Evolutionary conservation across 92 coral and sea anemone genomes (phyloP).

Genomic region (Metridium senile): DNA sequence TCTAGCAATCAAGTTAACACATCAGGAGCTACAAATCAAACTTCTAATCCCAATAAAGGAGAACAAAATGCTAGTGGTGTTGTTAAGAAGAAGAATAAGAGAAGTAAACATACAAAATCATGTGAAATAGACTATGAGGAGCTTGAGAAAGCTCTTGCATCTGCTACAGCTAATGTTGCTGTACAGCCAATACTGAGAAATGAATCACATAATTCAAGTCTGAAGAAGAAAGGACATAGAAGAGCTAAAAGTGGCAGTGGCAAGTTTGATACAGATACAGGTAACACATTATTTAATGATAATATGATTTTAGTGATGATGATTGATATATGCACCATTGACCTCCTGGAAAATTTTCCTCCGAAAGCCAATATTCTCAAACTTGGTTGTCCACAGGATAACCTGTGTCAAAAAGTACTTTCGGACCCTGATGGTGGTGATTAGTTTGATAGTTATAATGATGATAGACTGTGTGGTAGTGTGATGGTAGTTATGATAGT

Average conservation of each 20-base stretch:
- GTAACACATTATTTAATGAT: slow-evolving; percentile 25
- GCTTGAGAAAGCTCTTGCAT: slow-evolving; percentile 87
- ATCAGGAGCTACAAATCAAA: slow-evolving; percentile 34
- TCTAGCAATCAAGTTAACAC: slow-evolving; percentile 65
- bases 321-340: not conserved
- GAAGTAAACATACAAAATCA: slow-evolving; percentile 90
- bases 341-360: not conserved
- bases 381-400: no score
- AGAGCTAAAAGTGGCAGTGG: slow-evolving; percentile 82
- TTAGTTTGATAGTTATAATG: not conserved
- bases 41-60: slow-evolving; percentile 53
- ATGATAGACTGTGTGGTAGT: not conserved
- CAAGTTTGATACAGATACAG: slow-evolving; percentile 77
- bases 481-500: not conserved
- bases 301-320: not conserved
- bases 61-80: slow-evolving; percentile 44
- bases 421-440: not conserved
- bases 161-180: slow-evolving; percentile 74
- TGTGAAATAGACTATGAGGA: slow-evolving; percentile 99
- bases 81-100: slow-evolving; percentile 74
- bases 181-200: slow-evolving; percentile 39
- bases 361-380: no score
- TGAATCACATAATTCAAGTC: slow-evolving; percentile 63
- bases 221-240: slow-evolving; percentile 90
- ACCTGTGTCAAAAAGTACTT: no score